A percentile compares a stretch with the other conserved stretches of the same genome.
These are phyloP conservation scores for Aphelenchoides besseyi DNA, from an alignment of 1,140 invertebrate genomes.

Conservation along the genomic window DNA sequence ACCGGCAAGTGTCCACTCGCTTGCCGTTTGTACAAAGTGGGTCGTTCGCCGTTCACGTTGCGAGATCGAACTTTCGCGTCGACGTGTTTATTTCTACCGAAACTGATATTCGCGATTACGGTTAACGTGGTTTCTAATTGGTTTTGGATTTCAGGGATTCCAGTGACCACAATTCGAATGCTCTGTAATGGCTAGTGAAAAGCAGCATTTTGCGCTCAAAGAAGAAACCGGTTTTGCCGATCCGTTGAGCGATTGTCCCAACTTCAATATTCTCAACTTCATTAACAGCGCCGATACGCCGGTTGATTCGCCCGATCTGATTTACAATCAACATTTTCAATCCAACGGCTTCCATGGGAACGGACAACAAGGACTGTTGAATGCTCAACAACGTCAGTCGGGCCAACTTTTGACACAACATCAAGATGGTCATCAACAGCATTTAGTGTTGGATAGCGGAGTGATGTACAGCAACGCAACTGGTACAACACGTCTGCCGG, in stretches of 20 bases:
- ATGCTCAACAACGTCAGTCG: conserved; percentile 3
- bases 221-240: conserved; percentile 56
- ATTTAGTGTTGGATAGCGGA: conserved; percentile 17
- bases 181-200: conserved; percentile 4
- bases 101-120: no score
- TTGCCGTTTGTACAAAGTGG: no score
- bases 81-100: no score
- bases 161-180: neutral
- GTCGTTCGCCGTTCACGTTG: no score
- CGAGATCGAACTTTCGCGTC: no score
- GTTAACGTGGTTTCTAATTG: neutral
- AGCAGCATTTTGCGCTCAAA: conserved; percentile 12
- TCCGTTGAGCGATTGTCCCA: conserved; percentile 43
- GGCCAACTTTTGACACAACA: neutral
- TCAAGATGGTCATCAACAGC: conserved; percentile 8
- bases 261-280: conserved; percentile 52
- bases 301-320: conserved; percentile 32
- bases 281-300: conserved; percentile 42
- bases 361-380: no score
- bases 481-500: conserved; percentile 31
- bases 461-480: conserved; percentile 9
- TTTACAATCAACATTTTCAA: neutral
- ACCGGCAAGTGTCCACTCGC: no score
- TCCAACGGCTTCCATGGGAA: neutral
- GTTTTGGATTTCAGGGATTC: neutral